These are phyloP conservation scores for Ctenodactylus gundi DNA, from an alignment of 2,113 vertebrate genomes.

Conservation along the genomic window DNA sequence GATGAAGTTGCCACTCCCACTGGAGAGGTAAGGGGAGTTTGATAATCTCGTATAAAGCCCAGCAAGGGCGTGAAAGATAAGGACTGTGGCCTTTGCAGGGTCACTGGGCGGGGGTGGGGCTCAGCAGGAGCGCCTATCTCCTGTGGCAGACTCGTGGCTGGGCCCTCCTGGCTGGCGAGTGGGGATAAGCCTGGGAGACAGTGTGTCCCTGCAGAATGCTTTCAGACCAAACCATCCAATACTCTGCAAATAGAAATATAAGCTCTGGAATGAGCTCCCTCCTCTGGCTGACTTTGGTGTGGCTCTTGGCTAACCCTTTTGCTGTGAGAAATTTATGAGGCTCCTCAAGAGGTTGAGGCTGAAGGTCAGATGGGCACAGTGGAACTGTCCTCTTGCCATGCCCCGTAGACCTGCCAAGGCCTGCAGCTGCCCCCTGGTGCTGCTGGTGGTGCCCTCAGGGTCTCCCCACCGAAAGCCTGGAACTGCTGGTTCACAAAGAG, in stretches of 20 bases:
- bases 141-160: neutral
- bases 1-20: neutral
- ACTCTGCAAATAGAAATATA: neutral
- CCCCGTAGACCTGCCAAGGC: neutral
- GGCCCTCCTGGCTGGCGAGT: neutral
- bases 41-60: neutral
- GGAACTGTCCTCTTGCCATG: neutral
- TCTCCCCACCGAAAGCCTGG: neutral
- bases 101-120: neutral
- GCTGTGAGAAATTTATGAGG: neutral
- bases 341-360: neutral
- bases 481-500: neutral
- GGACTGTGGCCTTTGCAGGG: neutral
- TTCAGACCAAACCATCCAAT: neutral
- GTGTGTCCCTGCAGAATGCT: neutral
- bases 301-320: neutral
- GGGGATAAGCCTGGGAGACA: constrained; percentile 16
- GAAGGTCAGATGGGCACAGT: neutral
- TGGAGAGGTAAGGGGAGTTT: neutral
- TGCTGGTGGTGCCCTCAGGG: neutral
- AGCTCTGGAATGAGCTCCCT: too few relatives aligned
- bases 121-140: constrained; percentile 42
- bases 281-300: neutral
- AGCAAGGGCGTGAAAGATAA: neutral
- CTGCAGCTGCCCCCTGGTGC: neutral